These are phyloP conservation scores for Procambarus virginalis DNA, from an alignment of 1,140 invertebrate species.

Conservation along the genomic window DNA sequence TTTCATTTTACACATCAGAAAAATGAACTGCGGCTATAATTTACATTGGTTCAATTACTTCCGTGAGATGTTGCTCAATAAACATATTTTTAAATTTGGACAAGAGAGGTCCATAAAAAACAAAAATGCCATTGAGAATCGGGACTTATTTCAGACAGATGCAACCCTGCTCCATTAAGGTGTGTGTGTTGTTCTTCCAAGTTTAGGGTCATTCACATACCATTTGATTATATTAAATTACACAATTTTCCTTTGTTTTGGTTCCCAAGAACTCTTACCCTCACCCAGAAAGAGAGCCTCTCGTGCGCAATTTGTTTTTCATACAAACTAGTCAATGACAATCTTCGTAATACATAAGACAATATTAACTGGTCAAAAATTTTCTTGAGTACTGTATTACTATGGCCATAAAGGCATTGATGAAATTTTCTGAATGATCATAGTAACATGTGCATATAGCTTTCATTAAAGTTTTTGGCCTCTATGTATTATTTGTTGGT, in stretches of 20 bases:
- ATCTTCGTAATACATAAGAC: constrained; percentile 38
- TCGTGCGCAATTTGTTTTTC: constrained; percentile 17
- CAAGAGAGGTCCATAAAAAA: too few relatives aligned
- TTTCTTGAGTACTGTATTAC: not conserved
- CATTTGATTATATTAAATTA: too few relatives aligned
- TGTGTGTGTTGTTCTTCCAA: too few relatives aligned
- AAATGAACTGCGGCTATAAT: too few relatives aligned
- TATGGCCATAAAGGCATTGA: not conserved
- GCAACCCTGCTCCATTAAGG: too few relatives aligned
- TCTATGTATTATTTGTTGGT: constrained; percentile 57
- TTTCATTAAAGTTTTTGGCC: constrained; percentile 45
- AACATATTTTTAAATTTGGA: too few relatives aligned
- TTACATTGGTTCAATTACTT: too few relatives aligned
- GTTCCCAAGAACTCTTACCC: not conserved
- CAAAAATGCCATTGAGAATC: too few relatives aligned
- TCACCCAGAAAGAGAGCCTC: not conserved
- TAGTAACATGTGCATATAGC: not conserved
- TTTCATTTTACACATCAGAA: not conserved
- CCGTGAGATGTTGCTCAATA: not conserved
- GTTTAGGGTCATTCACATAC: too few relatives aligned
- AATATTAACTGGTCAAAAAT: constrained; percentile 40
- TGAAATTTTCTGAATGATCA: not conserved
- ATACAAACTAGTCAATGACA: constrained; percentile 55
- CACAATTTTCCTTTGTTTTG: not conserved
- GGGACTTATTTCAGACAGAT: too few relatives aligned